phyloP scores from a whole-genome alignment of 2,113 vertebrate genomes.

The Bambusicola thoracicus region DNA sequence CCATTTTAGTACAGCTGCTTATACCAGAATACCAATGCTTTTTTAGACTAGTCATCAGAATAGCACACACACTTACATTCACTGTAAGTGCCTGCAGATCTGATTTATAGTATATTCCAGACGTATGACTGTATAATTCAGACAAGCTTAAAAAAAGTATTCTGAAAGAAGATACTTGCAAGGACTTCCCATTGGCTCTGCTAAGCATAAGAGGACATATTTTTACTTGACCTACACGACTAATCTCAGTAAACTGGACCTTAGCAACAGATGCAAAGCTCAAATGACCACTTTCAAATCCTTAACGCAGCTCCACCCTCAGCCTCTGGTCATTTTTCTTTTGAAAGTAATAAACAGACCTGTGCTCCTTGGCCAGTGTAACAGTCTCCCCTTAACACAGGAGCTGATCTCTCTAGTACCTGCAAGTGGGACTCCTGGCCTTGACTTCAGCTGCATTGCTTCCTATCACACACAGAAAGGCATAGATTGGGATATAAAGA shows the following conservation, averaged over 20 bases:
- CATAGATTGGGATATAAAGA: not conserved
- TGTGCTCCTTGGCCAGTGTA: not conserved
- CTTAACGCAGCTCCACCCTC: not conserved
- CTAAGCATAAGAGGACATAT: not conserved
- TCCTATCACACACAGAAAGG: not conserved
- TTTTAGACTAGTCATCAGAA: constrained; percentile 34
- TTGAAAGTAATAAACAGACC: not conserved
- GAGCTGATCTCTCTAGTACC: not conserved
- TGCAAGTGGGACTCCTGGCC: not conserved
- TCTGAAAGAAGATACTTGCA: not conserved
- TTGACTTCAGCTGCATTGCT: not conserved
- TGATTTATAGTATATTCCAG: constrained; percentile 15
- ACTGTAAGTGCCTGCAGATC: not conserved
- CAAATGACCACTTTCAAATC: constrained; percentile 35
- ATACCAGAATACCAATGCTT: not conserved
- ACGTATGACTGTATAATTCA: constrained; percentile 16
- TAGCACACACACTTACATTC: not conserved
- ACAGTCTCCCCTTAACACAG: not conserved
- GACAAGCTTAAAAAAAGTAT: constrained; percentile 23
- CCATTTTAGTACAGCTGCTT: constrained; percentile 22
- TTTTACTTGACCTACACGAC: constrained; percentile 43
- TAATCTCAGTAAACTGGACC: not conserved
- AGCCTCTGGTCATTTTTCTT: constrained; percentile 12
- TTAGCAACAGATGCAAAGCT: constrained; percentile 42
- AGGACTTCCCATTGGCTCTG: not conserved